Evolutionary conservation across 2,113 vertebrate species (phyloP).

Genomic region (Chaetodon trifascialis): DNA sequence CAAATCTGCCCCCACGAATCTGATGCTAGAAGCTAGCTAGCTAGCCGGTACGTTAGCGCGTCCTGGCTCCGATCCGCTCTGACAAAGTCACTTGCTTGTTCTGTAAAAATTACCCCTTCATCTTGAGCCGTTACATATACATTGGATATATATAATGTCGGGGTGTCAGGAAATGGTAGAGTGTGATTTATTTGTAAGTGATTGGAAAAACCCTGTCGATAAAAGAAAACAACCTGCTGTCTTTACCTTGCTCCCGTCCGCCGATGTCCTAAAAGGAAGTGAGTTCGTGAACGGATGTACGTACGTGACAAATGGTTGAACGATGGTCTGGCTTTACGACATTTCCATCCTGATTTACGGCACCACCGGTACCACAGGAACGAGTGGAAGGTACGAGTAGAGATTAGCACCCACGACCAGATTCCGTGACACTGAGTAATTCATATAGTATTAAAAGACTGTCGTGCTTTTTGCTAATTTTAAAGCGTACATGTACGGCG

Average conservation of each 20-base stretch:
- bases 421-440: too few relatives aligned
- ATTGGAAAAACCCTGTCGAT: not conserved
- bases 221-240: constrained; percentile 36
- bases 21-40: constrained; percentile 34
- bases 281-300: constrained; percentile 38
- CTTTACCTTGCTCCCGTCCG: constrained; percentile 30
- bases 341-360: constrained; percentile 24
- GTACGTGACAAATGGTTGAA: not conserved
- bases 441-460: not conserved
- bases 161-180: rapidly evolving
- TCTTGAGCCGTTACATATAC: rapidly evolving
- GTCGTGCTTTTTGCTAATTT: not conserved
- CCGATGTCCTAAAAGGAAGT: constrained; percentile 56
- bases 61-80: not conserved
- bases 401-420: constrained; percentile 47
- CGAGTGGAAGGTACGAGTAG: constrained; percentile 48
- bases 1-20: not conserved
- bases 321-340: constrained; percentile 3
- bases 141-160: rapidly evolving
- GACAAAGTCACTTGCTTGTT: constrained; percentile 63
- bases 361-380: constrained; percentile 54
- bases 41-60: constrained; percentile 37
- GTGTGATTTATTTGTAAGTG: rapidly evolving
- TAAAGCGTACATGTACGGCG: constrained; percentile 11
- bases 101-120: not conserved